phyloP scores from a whole-genome alignment of 2,888 invertebrate species.

The Crematogaster levior region DNA sequence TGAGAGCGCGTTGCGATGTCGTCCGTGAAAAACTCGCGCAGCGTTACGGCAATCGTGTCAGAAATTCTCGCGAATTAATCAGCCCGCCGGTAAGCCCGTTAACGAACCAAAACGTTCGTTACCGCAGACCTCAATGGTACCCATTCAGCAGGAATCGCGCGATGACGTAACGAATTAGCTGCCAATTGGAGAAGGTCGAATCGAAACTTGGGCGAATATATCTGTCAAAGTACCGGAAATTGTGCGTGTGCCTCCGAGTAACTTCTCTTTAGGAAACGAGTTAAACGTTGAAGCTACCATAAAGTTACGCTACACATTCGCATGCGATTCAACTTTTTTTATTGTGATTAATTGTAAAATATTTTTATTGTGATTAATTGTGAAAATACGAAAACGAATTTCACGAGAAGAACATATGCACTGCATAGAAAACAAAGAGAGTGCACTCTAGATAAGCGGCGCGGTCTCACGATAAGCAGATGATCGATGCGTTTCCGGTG shows the following conservation, averaged over 20 bases:
- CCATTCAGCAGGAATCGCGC: conserved; percentile 32
- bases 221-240: conserved; percentile 28
- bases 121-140: conserved; percentile 22
- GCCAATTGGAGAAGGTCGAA: conserved; percentile 48
- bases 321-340: background rate
- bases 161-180: conserved; percentile 44
- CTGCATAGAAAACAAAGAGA: background rate
- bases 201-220: conserved; percentile 24
- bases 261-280: background rate
- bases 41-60: conserved; percentile 50
- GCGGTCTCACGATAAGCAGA: conserved; percentile 15
- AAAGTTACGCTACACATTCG: background rate
- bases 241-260: conserved; percentile 10
- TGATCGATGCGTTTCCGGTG: conserved; percentile 38
- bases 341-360: conserved; percentile 1
- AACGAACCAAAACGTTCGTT: conserved; percentile 59
- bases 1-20: conserved; percentile 27
- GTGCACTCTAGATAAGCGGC: conserved; percentile 7
- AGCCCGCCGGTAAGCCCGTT: conserved; percentile 26
- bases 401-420: background rate
- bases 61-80: conserved; percentile 48
- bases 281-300: background rate
- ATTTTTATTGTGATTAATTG: background rate
- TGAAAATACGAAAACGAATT: background rate
- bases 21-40: conserved; percentile 13